Percentiles rank a stretch among this genome's conserved stretches.
phyloP scores from a whole-genome alignment of 2,888 invertebrate species.

The Drepana falcataria region DNA sequence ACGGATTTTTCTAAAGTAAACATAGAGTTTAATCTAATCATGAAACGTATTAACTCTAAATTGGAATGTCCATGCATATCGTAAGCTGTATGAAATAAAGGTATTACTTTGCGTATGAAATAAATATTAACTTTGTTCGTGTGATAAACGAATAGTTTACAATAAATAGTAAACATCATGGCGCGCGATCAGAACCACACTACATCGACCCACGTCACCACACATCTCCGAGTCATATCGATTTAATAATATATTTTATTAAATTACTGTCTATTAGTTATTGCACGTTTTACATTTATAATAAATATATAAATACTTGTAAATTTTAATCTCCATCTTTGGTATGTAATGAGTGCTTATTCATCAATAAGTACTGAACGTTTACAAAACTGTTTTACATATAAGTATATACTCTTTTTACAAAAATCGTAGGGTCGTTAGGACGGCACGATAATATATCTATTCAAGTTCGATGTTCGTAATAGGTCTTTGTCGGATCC shows the following conservation, averaged over 20 bases:
- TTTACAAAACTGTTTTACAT: constrained; percentile 74
- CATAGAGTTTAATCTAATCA: constrained; percentile 43
- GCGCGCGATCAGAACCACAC: constrained; percentile 20
- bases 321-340: constrained; percentile 75
- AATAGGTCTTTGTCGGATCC: constrained; percentile 66
- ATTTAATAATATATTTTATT: constrained; percentile 73
- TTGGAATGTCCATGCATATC: constrained; percentile 59
- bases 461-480: constrained; percentile 76
- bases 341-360: constrained; percentile 76
- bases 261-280: constrained; percentile 78
- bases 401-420: constrained; percentile 74
- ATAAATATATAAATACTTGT: constrained; percentile 79
- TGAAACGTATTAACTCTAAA: constrained; percentile 49
- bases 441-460: constrained; percentile 78
- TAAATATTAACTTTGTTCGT: constrained; percentile 17
- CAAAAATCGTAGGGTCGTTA: constrained; percentile 79
- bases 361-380: constrained; percentile 70
- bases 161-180: constrained; percentile 69
- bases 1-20: constrained; percentile 65
- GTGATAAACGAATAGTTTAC: constrained; percentile 61
- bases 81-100: constrained; percentile 58
- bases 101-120: constrained; percentile 29
- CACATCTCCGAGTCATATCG: constrained; percentile 67
- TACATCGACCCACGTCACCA: constrained; percentile 40
- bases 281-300: constrained; percentile 79